Evolutionary conservation across 2,888 invertebrate genomes (phyloP).

Genomic region (Ennomos fuscantarius): DNA sequence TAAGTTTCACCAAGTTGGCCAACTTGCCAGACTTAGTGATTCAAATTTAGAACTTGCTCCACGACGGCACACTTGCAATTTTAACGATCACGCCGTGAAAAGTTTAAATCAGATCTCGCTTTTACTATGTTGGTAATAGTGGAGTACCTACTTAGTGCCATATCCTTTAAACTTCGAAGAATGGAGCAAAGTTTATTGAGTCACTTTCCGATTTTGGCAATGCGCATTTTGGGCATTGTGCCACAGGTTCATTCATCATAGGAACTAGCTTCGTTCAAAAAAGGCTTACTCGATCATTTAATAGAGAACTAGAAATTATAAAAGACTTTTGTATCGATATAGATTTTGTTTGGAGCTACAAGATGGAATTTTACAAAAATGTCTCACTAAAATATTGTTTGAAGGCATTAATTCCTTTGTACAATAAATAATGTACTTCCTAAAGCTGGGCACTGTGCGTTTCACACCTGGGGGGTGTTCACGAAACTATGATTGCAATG

Average conservation of each 20-base stretch:
- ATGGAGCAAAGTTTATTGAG: constrained; percentile 9
- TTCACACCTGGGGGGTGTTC: too few species aligned
- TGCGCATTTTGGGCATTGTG: constrained; percentile 1
- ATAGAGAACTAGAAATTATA: too few species aligned
- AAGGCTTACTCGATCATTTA: too few species aligned
- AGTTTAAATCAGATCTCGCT: constrained; percentile 68
- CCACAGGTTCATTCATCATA: constrained; percentile 4
- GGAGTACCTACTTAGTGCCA: constrained; percentile 34
- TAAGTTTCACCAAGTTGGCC: constrained; percentile 64
- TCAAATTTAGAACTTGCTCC: constrained; percentile 80
- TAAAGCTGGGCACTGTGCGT: too few species aligned
- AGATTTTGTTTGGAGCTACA: too few species aligned
- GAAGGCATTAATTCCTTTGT: too few species aligned
- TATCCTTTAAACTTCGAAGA: constrained; percentile 27
- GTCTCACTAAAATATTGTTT: too few species aligned
- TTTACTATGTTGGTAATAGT: constrained; percentile 57
- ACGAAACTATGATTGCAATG: too few species aligned
- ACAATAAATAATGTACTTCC: too few species aligned
- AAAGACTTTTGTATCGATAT: too few species aligned
- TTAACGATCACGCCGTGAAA: constrained; percentile 66
- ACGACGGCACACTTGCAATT: constrained; percentile 68
- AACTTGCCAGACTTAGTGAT: constrained; percentile 77
- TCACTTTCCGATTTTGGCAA: constrained; percentile 7
- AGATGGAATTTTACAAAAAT: too few species aligned
- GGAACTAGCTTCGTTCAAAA: neutral